A percentile compares a stretch with the other conserved stretches of the same genome.
phyloP scores from a whole-genome alignment of 1,140 invertebrate species.

The Sminthurinus signatus region DNA sequence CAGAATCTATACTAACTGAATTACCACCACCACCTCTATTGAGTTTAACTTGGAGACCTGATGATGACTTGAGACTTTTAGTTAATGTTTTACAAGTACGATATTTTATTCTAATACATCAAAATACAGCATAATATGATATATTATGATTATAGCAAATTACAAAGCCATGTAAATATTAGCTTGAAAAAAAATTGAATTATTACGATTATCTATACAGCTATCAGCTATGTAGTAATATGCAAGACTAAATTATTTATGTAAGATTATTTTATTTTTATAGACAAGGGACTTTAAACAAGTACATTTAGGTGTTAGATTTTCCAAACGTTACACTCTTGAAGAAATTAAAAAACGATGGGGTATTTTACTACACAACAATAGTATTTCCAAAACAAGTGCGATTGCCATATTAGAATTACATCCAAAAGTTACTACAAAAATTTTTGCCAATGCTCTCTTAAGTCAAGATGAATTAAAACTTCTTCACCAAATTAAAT shows the following conservation, averaged over 20 bases:
- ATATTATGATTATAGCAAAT: not conserved
- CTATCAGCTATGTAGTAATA: not conserved
- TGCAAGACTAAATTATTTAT: not conserved
- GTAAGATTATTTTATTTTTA: constrained; percentile 6
- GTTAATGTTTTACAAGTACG: constrained; percentile 84
- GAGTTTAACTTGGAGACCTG: constrained; percentile 72
- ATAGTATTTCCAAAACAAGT: constrained; percentile 74
- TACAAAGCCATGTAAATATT: not conserved
- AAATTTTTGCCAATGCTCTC: constrained; percentile 78
- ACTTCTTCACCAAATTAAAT: constrained; percentile 65
- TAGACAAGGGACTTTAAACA: constrained; percentile 77
- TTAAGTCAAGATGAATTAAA: constrained; percentile 71
- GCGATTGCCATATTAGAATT: constrained; percentile 87
- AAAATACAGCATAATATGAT: not conserved
- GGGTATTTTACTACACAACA: constrained; percentile 91
- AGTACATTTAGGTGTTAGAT: constrained; percentile 88
- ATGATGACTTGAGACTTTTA: constrained; percentile 90
- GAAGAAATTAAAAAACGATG: constrained; percentile 91
- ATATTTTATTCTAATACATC: not conserved
- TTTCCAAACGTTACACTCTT: constrained; percentile 90
- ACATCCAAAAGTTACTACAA: constrained; percentile 79
- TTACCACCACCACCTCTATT: not conserved
- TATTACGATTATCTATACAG: not conserved
- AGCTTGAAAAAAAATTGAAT: not conserved
- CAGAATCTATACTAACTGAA: not conserved